Base-by-base conservation (phyloP, 64 coral and sea anemone genomes). In the Dendronephthya gigantea region DNA sequence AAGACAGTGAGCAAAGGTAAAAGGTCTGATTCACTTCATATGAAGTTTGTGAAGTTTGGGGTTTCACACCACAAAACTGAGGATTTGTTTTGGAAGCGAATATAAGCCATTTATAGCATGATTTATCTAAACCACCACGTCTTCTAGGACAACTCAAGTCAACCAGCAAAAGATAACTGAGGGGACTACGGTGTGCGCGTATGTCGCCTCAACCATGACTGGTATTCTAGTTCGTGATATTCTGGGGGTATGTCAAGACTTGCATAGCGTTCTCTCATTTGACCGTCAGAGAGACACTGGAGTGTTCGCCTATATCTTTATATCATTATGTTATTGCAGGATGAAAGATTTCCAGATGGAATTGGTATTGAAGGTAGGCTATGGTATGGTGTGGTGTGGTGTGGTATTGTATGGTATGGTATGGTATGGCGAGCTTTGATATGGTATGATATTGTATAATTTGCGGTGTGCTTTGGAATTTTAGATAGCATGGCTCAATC, bases 341-440 rank as follows among this genome's bases (percentile, higher is more conserved):
- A 96, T 84, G 94, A 96, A 82, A 85, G 94, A 68, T 96, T 96
- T 82, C 94, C 94, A 34, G 90, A 93, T 83, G 94, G 91, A 29
- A 96, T 93, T 81, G 94, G 94, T 7, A 89, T 96, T 45, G 94
- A 96, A 91, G 94, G 94, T 96, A 75, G n/a, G n/a, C n/a, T n/a
- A n/a, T n/a, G n/a, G n/a, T n/a, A n/a, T n/a, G n/a, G n/a, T n/a
- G n/a, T n/a, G n/a, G n/a, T n/a, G n/a, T n/a, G n/a, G n/a, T n/a
- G n/a, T n/a, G n/a, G n/a, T n/a, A n/a, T n/a, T n/a, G n/a, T n/a
- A n/a, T n/a, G n/a, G n/a, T n/a, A n/a, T n/a, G n/a, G n/a, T n/a
- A n/a, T n/a, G n/a, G n/a, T n/a, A n/a, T n/a, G n/a, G n/a, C n/a
- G n/a, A n/a, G n/a, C n/a, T n/a, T n/a, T n/a, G n/a, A n/a, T n/a